Conservation (phyloP, 2,888 invertebrate genomes). For the Macrosoma leucophasiata region DNA sequence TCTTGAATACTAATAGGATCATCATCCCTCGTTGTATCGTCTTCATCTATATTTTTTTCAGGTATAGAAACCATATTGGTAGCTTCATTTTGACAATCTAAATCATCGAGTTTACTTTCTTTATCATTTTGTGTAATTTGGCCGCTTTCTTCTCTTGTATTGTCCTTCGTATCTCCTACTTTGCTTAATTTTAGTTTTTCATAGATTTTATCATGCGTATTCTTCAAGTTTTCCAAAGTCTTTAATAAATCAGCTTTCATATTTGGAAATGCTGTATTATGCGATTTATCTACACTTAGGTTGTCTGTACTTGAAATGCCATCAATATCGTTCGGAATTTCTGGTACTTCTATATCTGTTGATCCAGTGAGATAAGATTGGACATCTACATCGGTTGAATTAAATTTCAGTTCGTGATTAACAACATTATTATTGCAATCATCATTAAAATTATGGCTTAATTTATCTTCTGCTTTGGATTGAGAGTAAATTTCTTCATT, state of each 20-base stretch:
- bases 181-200: conserved; percentile 5
- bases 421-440: too few relatives aligned
- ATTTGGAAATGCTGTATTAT: conserved; percentile 26
- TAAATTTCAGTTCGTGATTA: too few relatives aligned
- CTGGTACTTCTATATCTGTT: too few relatives aligned
- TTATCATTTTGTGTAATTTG: background rate
- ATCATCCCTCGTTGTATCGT: conserved; percentile 14
- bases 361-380: too few relatives aligned
- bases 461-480: too few relatives aligned
- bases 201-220: conserved; percentile 16
- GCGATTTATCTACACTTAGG: too few relatives aligned
- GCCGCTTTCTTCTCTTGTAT: too few relatives aligned
- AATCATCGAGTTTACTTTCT: background rate
- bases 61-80: conserved; percentile 5
- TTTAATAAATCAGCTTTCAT: conserved; percentile 34
- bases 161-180: too few relatives aligned
- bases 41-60: conserved; percentile 1
- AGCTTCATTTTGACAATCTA: conserved; percentile 3
- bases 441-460: background rate
- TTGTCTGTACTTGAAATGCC: too few relatives aligned
- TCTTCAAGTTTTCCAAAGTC: conserved; percentile 33
- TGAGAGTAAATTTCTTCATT: too few relatives aligned
- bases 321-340: too few relatives aligned
- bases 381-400: too few relatives aligned
- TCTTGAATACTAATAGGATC: conserved; percentile 33